phyloP scores from a whole-genome alignment of 2,797 vertebrate species.

The Coranthus polyacanthus region DNA sequence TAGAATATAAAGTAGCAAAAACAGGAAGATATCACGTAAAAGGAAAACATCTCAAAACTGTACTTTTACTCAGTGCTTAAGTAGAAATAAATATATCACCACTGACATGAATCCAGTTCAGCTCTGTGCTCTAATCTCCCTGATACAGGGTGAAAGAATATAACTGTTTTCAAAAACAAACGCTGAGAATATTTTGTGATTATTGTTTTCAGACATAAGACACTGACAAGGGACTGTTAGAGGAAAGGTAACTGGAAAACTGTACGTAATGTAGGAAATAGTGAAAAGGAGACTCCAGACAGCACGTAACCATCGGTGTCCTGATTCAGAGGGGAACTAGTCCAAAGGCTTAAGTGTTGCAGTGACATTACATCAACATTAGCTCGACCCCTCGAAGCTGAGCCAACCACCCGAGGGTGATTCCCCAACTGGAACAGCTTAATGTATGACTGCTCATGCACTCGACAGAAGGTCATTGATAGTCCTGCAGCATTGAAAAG shows the following conservation, averaged over 20 bases:
- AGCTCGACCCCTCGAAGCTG: constrained; percentile 55
- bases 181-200: neutral
- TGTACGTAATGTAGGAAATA: constrained; percentile 9
- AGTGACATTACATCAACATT: constrained; percentile 76
- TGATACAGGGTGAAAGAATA: too few relatives aligned
- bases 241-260: constrained; percentile 3
- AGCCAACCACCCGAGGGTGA: constrained; percentile 72
- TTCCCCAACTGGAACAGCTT: constrained; percentile 67
- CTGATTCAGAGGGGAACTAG: constrained; percentile 29
- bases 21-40: too few relatives aligned
- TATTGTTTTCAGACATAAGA: neutral
- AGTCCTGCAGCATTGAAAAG: constrained; percentile 54
- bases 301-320: constrained; percentile 31
- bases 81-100: neutral
- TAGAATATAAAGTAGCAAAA: too few relatives aligned
- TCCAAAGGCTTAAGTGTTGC: constrained; percentile 55
- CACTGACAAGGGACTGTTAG: neutral
- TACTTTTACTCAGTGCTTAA: neutral
- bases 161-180: neutral
- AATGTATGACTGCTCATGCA: constrained; percentile 59
- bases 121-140: too few relatives aligned
- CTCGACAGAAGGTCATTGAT: constrained; percentile 71
- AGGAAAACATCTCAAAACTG: too few relatives aligned
- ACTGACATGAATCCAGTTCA: too few relatives aligned
- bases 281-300: constrained; percentile 16